A percentile compares a stretch with the other conserved stretches of the same genome.
phyloP scores from a whole-genome alignment of 2,113 vertebrate species.

The Triplophysa siluroides region DNA sequence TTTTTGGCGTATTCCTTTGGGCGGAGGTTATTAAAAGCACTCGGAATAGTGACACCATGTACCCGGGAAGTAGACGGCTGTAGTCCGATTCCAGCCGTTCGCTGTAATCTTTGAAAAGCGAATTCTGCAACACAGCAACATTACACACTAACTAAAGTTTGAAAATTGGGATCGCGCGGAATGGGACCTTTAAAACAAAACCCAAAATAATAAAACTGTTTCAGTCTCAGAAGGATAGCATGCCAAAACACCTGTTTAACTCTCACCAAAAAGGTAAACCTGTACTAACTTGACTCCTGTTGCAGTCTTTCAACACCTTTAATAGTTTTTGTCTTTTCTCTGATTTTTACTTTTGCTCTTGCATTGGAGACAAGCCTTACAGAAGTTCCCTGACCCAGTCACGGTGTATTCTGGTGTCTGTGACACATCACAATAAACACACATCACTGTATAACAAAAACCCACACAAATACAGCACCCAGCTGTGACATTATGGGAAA shows the following conservation, averaged over 20 bases:
- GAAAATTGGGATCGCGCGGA: too few relatives aligned
- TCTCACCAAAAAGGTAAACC: neutral
- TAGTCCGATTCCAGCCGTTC: too few relatives aligned
- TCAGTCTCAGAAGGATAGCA: slow-evolving; percentile 7
- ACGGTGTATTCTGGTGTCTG: neutral
- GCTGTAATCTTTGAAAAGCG: too few relatives aligned
- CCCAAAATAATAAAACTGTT: neutral
- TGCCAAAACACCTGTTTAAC: slow-evolving; percentile 33
- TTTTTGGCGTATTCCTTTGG: too few relatives aligned
- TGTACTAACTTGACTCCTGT: neutral
- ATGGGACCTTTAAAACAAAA: too few relatives aligned
- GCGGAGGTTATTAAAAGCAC: too few relatives aligned
- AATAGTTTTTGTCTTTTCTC: neutral
- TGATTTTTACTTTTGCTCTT: neutral
- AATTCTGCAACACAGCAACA: too few relatives aligned
- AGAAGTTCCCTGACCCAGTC: neutral
- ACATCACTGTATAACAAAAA: neutral
- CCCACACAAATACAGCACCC: neutral
- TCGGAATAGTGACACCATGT: too few relatives aligned
- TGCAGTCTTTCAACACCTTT: neutral
- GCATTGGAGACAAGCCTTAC: too few relatives aligned
- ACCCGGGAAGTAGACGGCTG: too few relatives aligned
- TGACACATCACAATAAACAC: neutral
- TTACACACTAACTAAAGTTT: too few relatives aligned
- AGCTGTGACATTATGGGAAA: too few relatives aligned